A percentile compares a stretch with the other conserved stretches of the same genome.
phyloP scores from a whole-genome alignment of 64 coral and sea anemone species.

The Hydrozoanthus tunicans region DNA sequence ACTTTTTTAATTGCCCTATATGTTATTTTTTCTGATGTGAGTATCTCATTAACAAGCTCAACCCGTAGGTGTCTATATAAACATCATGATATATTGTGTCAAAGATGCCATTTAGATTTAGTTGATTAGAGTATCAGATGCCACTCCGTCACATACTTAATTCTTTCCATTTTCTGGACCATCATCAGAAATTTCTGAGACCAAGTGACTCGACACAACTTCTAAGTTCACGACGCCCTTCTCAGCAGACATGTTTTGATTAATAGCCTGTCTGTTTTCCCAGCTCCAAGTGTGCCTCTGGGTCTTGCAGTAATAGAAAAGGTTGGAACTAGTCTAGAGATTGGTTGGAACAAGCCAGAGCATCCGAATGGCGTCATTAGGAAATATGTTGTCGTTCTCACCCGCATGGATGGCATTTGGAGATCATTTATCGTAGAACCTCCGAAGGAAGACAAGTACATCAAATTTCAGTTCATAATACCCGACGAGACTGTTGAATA shows the following conservation, averaged over 20 bases:
- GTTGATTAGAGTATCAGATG: too few species aligned
- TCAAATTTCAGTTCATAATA: slow-evolving; percentile 61
- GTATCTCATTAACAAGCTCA: too few species aligned
- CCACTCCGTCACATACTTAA: too few species aligned
- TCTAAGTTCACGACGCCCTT: too few species aligned
- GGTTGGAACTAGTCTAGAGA: slow-evolving; percentile 53
- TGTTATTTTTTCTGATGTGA: neutral
- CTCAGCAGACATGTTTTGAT: too few species aligned
- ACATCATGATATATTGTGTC: too few species aligned
- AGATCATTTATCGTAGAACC: slow-evolving; percentile 54
- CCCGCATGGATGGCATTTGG: slow-evolving; percentile 42
- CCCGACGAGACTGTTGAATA: slow-evolving; percentile 73
- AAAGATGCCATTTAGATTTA: too few species aligned
- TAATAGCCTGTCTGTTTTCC: too few species aligned
- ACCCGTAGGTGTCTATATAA: too few species aligned
- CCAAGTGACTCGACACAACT: too few species aligned
- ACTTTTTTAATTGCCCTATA: neutral
- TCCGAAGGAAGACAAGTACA: slow-evolving; percentile 36
- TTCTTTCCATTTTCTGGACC: too few species aligned
- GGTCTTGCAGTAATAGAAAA: slow-evolving; percentile 71
- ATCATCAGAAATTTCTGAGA: too few species aligned
- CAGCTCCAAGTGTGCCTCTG: slow-evolving; percentile 76
- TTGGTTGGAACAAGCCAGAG: slow-evolving; percentile 75
- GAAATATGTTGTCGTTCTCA: slow-evolving; percentile 72
- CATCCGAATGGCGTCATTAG: slow-evolving; percentile 76